Base-by-base conservation (phyloP, 2,113 vertebrate species). In the Limanda limanda region DNA sequence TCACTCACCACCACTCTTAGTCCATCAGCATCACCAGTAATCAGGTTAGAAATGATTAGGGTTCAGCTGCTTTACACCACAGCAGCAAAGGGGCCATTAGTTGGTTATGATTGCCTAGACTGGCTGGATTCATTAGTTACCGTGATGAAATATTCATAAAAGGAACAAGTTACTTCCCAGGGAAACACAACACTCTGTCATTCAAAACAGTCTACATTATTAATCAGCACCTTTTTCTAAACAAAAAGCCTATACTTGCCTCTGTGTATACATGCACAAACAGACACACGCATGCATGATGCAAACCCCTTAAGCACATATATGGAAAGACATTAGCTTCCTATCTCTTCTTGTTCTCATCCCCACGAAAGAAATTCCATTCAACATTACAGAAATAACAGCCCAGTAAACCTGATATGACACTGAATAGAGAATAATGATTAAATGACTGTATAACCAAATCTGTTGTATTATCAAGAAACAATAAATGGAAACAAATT, bases 91-190 rank as follows among this genome's bases (percentile, higher is more conserved):
- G 85, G 68, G 76, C 70, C 45, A 45, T 90, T 85, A 86, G 82
- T 42, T 89, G 82, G 86, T 92, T 89, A 91, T 88, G 86, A 92
- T 68, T 74, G 81, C 68, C 35, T 21, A 14, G 67, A 88, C 71
- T 73, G 65, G 75, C 80, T 81, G 85, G 83, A 89, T 89, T 91
- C 79, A 92, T 93, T 90, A 92, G 85, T 75, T 58, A 67, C 66
- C 37, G 60, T 82, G 63, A 93, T 93, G 35, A 94, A 94, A 93
- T 92, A 93, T 94, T 92, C 57, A 95, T 92, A 90, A 89, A 86
- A 89, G 81, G 85, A 90, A 91, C 91, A 77, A 84, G 86, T 88
- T 87, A 87, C 87, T 92, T 90, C 86, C 74, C 78, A 69, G 82
- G 81, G 84, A 90, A 91, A 90, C 65, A 63, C 61, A 35, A 68